A percentile compares a stretch with the other conserved stretches of the same genome.
These are phyloP conservation scores for Rousettus madagascariensis DNA, from an alignment of 2,797 vertebrate species.

Conservation along the genomic window DNA sequence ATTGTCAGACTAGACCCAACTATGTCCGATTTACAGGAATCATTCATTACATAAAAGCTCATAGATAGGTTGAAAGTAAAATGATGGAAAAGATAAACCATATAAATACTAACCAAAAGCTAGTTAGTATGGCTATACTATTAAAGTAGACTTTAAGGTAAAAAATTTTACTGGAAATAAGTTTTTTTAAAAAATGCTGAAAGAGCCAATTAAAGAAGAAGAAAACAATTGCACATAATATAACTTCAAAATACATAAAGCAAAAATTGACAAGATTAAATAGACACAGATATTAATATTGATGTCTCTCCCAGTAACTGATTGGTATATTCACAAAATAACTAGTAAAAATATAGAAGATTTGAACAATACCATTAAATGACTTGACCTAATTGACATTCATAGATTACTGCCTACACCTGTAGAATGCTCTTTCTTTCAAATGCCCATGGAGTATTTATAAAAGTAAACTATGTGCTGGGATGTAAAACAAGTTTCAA, in stretches of 20 bases:
- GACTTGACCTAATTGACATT: not conserved
- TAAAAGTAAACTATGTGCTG: not conserved
- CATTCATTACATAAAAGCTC: not conserved
- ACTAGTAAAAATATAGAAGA: not conserved
- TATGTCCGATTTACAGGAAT: not conserved
- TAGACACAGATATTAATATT: not conserved
- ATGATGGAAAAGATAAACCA: not conserved
- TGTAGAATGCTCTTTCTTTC: not conserved
- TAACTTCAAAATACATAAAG: slow-evolving; percentile 1
- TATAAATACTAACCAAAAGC: not conserved
- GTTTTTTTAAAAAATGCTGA: not conserved
- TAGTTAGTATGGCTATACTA: not conserved
- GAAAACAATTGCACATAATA: not conserved
- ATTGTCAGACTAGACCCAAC: not conserved
- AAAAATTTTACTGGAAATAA: not conserved
- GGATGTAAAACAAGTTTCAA: not conserved
- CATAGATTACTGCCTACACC: not conserved
- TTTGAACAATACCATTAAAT: not conserved
- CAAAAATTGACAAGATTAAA: not conserved
- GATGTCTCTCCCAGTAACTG: not conserved
- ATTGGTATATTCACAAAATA: not conserved
- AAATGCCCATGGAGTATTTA: not conserved
- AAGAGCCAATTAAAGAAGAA: not conserved
- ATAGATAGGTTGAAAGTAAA: slow-evolving; percentile 12
- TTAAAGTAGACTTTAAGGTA: not conserved